These are phyloP conservation scores for Colius striatus DNA, from an alignment of 2,113 vertebrate species.

Conservation along the genomic window DNA sequence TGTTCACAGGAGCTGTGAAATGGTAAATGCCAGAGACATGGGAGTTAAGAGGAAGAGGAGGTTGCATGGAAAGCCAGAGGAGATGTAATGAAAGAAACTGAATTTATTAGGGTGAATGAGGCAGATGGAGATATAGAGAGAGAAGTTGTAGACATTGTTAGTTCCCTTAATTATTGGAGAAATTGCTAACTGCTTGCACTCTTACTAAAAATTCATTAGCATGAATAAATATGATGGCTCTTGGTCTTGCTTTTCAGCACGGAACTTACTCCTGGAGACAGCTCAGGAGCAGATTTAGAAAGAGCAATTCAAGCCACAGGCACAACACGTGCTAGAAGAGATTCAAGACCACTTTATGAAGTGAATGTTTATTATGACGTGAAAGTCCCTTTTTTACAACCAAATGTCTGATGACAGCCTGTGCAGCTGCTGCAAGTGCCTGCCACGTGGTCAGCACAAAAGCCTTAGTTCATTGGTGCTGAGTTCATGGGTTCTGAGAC, in stretches of 20 bases:
- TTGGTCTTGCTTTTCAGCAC: not conserved
- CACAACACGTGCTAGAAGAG: too few relatives aligned
- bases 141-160: not conserved
- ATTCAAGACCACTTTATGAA: not conserved
- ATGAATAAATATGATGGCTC: not conserved
- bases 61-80: not conserved
- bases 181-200: not conserved
- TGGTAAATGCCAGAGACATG: fast-evolving
- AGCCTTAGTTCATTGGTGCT: not conserved
- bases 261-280: not conserved
- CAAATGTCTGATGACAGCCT: not conserved
- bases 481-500: not conserved
- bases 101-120: not conserved
- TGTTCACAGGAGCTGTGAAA: not conserved
- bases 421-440: not conserved
- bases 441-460: fast-evolving
- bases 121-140: not conserved
- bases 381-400: not conserved
- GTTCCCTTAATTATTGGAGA: not conserved
- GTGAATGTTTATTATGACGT: not conserved
- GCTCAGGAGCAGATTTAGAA: not conserved
- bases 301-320: not conserved
- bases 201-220: not conserved
- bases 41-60: not conserved
- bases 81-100: not conserved